Percentiles rank a stretch among this genome's conserved stretches.
These are phyloP conservation scores for Brachionus rotundiformis DNA, from an alignment of 1,140 invertebrate genomes.

Conservation along the genomic window DNA sequence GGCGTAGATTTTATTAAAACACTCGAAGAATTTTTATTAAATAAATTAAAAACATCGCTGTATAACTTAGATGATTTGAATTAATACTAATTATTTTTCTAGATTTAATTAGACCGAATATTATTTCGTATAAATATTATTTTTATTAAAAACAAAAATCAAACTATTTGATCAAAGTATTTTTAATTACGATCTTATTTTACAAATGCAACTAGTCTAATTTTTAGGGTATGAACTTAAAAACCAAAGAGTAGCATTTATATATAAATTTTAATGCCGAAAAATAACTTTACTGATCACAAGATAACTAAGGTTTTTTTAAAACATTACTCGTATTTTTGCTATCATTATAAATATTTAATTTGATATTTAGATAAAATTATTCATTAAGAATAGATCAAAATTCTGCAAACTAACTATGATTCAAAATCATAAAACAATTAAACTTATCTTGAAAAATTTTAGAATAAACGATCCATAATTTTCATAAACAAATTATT, in stretches of 20 bases:
- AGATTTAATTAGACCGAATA: neutral
- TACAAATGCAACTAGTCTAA: neutral
- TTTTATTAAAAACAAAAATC: neutral
- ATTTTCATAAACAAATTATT: too few species aligned
- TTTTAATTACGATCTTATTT: neutral
- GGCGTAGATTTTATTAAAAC: neutral
- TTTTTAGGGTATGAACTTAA: neutral
- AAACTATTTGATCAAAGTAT: neutral
- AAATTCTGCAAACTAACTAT: neutral
- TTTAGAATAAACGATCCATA: too few species aligned
- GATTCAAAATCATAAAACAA: neutral
- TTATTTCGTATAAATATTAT: neutral
- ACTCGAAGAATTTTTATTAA: neutral
- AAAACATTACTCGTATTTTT: neutral
- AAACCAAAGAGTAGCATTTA: neutral
- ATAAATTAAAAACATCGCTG: constrained; percentile 4
- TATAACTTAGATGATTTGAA: neutral
- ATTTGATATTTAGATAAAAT: neutral
- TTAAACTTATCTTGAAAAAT: too few species aligned
- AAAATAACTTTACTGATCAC: neutral
- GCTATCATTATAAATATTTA: neutral
- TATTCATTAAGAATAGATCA: neutral
- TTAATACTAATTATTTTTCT: neutral
- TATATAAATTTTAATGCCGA: neutral
- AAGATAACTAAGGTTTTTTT: too few species aligned